Base-by-base conservation (phyloP, 2,113 vertebrate genomes). In the Ictalurus punctatus region DNA sequence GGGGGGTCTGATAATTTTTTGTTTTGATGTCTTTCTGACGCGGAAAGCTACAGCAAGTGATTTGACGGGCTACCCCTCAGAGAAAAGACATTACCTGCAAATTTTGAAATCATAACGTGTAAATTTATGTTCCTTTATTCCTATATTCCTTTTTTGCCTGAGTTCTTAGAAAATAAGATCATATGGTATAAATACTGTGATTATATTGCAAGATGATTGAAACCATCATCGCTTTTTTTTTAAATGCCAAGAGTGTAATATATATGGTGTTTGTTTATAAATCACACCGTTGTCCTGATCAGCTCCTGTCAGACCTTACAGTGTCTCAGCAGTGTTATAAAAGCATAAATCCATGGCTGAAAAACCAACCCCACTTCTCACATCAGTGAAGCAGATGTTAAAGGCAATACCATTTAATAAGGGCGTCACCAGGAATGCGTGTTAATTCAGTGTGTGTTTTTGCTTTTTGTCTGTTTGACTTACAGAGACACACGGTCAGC, bases 401-500 rank as follows among this genome's bases (percentile, higher is more conserved):
- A 59, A 30, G n/a, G 37, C 40, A 48, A 40, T 25, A 76, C 13
- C 10, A 9, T 19, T 54, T 56, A 56, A 25, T 61, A 61, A 83
- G 2, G 13, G 81, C 10, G 5, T 59, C 56, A 82, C 19, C 10
- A 59, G 54, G 9, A 40, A 25, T 83, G 56, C 30, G 52, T 34
- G 17, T 37, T 59, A 82, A 58, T 37, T 59, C n/a, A 34, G 3
- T 21, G 56, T 56, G 48, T 61, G 10, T 87, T 80, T 86, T 69
- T 17, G 23, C 71, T 76, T 13, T 54, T 65, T 90, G 30, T 40
- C 2, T 44, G 21, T 95, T 96, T 91, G 30, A 61, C 2, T 25
- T 59, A 37, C 94, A 97, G 97, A 96, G 97, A 87, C 97, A 97
- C 94, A 96, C 96, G 44, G 95, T 96, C 91, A 96, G 95, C 0